phyloP scores from a whole-genome alignment of 1,140 invertebrate genomes.

The Penaeus japonicus region DNA sequence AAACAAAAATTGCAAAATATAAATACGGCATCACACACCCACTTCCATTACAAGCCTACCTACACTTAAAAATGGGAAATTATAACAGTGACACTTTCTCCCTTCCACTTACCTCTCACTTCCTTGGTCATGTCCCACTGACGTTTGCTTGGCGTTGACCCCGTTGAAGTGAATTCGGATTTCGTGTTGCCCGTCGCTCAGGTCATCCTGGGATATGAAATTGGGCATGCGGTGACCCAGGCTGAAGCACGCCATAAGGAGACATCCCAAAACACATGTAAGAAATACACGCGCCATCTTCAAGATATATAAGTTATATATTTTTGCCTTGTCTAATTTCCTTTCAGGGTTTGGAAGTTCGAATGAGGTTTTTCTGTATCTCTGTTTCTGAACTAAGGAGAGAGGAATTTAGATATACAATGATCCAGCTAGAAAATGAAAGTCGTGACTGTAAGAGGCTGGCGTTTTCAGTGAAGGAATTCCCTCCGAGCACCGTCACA shows the following conservation, averaged over 20 bases:
- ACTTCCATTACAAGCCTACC: too few relatives aligned
- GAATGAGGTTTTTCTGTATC: too few relatives aligned
- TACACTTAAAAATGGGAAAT: neutral
- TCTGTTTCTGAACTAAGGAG: too few relatives aligned
- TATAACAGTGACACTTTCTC: neutral
- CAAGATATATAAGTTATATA: neutral
- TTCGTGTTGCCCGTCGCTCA: slow-evolving; percentile 73
- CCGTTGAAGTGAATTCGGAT: slow-evolving; percentile 70
- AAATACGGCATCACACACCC: too few relatives aligned
- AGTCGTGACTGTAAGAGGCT: too few relatives aligned
- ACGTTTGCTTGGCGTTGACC: slow-evolving; percentile 73
- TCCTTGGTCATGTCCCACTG: slow-evolving; percentile 63
- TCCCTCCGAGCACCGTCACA: too few relatives aligned
- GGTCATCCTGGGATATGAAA: slow-evolving; percentile 70
- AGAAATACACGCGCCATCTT: neutral
- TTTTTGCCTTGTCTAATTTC: neutral
- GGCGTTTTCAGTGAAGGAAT: too few relatives aligned
- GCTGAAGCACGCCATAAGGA: neutral
- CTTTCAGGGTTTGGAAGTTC: too few relatives aligned
- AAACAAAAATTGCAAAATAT: too few relatives aligned
- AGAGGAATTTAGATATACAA: too few relatives aligned
- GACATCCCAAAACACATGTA: neutral
- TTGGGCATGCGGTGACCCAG: slow-evolving; percentile 61
- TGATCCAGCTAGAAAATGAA: too few relatives aligned
- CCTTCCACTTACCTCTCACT: slow-evolving; percentile 31